Evolutionary conservation across 1,140 invertebrate species (phyloP).

Genomic region (Frieseomelitta varia): DNA sequence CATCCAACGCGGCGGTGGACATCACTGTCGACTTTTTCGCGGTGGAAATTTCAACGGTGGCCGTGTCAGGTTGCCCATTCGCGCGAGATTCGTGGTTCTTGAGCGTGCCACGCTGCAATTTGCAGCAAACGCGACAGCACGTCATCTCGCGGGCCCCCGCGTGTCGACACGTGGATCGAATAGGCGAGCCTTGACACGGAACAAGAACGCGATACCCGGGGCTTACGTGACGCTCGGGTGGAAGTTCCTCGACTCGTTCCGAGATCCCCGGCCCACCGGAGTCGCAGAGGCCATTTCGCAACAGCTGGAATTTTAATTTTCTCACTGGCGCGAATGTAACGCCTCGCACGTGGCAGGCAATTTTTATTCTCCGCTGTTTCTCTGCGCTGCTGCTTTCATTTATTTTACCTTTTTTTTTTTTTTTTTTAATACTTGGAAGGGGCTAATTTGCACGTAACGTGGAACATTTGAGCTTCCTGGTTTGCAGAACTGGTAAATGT

Average conservation of each 20-base stretch:
- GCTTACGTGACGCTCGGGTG: background rate
- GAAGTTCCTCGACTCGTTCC: background rate
- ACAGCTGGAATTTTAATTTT: slow-evolving; percentile 8
- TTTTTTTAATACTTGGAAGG: background rate
- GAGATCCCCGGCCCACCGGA: background rate
- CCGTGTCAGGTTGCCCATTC: background rate
- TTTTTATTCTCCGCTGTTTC: background rate
- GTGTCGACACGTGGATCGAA: slow-evolving; percentile 18
- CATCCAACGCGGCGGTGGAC: background rate
- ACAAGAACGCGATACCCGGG: slow-evolving; percentile 7
- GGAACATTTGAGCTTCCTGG: background rate
- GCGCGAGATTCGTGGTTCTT: slow-evolving; percentile 1
- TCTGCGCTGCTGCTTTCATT: too few relatives aligned
- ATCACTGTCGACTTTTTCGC: background rate
- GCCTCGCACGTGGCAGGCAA: background rate
- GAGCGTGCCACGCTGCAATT: background rate
- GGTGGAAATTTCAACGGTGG: background rate
- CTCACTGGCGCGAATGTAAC: too few relatives aligned
- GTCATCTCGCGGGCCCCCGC: slow-evolving; percentile 1
- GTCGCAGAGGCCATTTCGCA: background rate
- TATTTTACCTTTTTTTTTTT: background rate
- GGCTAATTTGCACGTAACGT: background rate
- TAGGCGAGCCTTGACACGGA: background rate
- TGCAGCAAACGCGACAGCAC: slow-evolving; percentile 3
- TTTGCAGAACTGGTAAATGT: background rate